These are phyloP conservation scores for Eutolmus rufibarbis DNA, from an alignment of 2,888 invertebrate species.

Conservation along the genomic window DNA sequence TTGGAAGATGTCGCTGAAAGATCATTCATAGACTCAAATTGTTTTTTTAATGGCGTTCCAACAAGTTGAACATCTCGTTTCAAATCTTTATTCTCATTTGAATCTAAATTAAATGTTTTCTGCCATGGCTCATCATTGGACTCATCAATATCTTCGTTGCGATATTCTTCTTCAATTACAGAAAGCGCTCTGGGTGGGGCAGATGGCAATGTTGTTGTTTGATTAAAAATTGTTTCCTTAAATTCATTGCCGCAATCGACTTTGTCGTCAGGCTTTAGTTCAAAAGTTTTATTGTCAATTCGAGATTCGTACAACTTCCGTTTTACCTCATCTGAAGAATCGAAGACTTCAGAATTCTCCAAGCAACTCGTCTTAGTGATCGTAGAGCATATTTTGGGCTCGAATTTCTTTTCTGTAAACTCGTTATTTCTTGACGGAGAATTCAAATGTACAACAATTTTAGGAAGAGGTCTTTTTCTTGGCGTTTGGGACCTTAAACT, in stretches of 20 bases:
- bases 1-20: slow-evolving; percentile 55
- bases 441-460: neutral
- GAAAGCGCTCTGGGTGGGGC: slow-evolving; percentile 53
- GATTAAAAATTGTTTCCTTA: neutral
- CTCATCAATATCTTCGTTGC: neutral
- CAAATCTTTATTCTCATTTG: slow-evolving; percentile 48
- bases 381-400: neutral
- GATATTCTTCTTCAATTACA: slow-evolving; percentile 58
- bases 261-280: slow-evolving; percentile 48
- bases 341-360: neutral
- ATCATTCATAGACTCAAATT: slow-evolving; percentile 60
- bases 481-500: neutral
- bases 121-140: slow-evolving; percentile 19
- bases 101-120: slow-evolving; percentile 43
- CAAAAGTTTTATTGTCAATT: slow-evolving; percentile 57
- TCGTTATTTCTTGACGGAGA: neutral
- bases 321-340: slow-evolving; percentile 41
- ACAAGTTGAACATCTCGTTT: slow-evolving; percentile 58
- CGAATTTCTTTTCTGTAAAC: neutral
- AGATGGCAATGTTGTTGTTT: slow-evolving; percentile 54
- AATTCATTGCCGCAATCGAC: neutral
- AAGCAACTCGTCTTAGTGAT: neutral
- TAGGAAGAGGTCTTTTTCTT: neutral
- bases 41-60: slow-evolving; percentile 59
- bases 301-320: slow-evolving; percentile 23